phyloP scores from a whole-genome alignment of 2,113 vertebrate genomes.

The Xenus cinereus region DNA sequence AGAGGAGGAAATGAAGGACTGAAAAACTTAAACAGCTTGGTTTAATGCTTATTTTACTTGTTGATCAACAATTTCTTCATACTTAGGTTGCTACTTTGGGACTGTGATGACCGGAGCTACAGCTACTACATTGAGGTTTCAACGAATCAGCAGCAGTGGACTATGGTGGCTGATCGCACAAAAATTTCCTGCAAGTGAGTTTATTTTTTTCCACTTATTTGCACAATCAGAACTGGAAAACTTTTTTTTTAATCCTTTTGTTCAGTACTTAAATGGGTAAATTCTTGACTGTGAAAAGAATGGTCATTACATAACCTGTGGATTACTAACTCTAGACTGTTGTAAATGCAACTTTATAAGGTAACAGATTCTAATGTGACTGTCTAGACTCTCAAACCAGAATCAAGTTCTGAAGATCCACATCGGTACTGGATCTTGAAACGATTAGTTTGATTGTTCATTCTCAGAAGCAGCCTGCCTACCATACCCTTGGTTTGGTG shows the following conservation, averaged over 20 bases:
- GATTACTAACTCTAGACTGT: not conserved
- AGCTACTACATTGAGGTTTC: slow-evolving; percentile 96
- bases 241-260: not conserved
- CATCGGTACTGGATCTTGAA: not conserved
- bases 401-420: not conserved
- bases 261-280: not conserved
- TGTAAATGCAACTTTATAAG: not conserved
- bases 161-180: slow-evolving; percentile 90
- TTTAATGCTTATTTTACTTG: not conserved
- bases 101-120: slow-evolving; percentile 97
- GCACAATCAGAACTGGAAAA: not conserved
- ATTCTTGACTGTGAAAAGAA: not conserved
- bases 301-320: not conserved
- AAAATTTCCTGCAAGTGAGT: slow-evolving; percentile 91
- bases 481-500: not conserved
- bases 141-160: slow-evolving; percentile 95
- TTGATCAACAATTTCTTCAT: not conserved
- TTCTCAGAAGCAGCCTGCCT: not conserved
- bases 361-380: not conserved
- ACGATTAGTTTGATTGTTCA: not conserved
- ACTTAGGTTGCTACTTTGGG: slow-evolving; percentile 91
- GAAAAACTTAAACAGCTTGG: not conserved
- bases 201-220: not conserved
- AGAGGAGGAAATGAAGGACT: not conserved
- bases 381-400: not conserved